Percentiles rank a stretch among this genome's conserved stretches.
Evolutionary conservation across 2,113 vertebrate genomes (phyloP).

Genomic region (Microtus ochrogaster): DNA sequence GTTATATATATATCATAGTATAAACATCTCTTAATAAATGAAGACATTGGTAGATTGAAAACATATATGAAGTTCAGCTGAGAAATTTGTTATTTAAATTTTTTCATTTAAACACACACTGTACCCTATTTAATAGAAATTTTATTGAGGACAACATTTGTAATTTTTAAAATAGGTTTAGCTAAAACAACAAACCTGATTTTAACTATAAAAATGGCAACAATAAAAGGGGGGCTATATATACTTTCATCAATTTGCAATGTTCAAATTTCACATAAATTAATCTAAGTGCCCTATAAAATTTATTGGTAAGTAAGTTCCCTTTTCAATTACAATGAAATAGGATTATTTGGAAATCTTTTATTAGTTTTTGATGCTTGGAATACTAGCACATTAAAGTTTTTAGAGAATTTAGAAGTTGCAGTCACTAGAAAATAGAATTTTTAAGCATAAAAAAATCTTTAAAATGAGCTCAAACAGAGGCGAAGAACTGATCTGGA

Average conservation of each 20-base stretch:
- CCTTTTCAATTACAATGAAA: not conserved
- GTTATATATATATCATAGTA: not conserved
- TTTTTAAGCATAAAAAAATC: not conserved
- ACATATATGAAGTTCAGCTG: not conserved
- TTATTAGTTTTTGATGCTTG: not conserved
- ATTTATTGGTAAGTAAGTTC: not conserved
- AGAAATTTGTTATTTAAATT: not conserved
- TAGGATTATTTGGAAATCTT: not conserved
- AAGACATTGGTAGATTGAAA: not conserved
- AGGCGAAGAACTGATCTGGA: not conserved
- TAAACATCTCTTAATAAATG: not conserved
- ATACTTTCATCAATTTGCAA: not conserved
- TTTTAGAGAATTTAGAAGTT: conserved; percentile 22
- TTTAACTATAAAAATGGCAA: not conserved
- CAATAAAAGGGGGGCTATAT: not conserved
- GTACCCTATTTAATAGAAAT: not conserved
- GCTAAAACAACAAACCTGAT: not conserved
- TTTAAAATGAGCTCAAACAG: not conserved
- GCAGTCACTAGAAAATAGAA: not conserved
- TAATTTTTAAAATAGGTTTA: not conserved
- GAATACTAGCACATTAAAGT: not conserved
- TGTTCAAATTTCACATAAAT: not conserved
- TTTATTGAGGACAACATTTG: not conserved
- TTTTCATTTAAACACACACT: not conserved
- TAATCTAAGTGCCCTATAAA: not conserved